A percentile compares a stretch with the other conserved stretches of the same genome.
phyloP scores from a whole-genome alignment of 2,888 invertebrate species.

The Margaritifera margaritifera region DNA sequence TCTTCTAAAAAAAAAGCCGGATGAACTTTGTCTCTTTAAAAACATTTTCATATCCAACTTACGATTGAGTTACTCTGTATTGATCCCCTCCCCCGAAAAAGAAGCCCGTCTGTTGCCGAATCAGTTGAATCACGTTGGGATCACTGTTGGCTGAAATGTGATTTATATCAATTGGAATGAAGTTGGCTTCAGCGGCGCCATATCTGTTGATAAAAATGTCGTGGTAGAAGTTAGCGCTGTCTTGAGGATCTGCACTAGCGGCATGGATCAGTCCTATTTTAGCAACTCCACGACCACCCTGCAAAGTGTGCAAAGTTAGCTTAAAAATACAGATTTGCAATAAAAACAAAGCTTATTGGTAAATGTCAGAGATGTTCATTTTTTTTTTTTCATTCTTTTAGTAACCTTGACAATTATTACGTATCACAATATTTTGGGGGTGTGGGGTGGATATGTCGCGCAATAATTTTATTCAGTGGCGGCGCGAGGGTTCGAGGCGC shows the following conservation, averaged over 20 bases:
- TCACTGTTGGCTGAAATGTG: conserved; percentile 36
- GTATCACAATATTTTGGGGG: too few relatives aligned
- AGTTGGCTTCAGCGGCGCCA: conserved; percentile 44
- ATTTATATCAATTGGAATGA: conserved; percentile 44
- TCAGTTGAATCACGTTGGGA: conserved; percentile 31
- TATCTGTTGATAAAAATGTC: conserved; percentile 35
- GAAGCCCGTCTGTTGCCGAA: conserved; percentile 51
- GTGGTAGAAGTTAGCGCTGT: conserved; percentile 37
- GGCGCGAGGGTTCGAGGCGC: too few relatives aligned
- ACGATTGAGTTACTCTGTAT: conserved; percentile 42
- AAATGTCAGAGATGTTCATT: too few relatives aligned
- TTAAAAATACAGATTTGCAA: too few relatives aligned
- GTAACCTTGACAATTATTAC: too few relatives aligned
- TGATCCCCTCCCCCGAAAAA: conserved; percentile 57
- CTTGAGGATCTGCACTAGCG: conserved; percentile 37
- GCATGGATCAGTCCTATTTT: conserved; percentile 52
- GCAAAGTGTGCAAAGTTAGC: neutral
- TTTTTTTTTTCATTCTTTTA: too few relatives aligned
- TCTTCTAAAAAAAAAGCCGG: too few relatives aligned
- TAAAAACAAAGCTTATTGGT: too few relatives aligned
- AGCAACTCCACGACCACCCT: conserved; percentile 47
- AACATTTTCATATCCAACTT: conserved; percentile 3
- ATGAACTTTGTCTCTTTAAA: too few relatives aligned
- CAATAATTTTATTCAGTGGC: too few relatives aligned
- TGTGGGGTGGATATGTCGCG: too few relatives aligned